phyloP scores from a whole-genome alignment of 2,888 invertebrate species.

The Beris morrisii region DNA sequence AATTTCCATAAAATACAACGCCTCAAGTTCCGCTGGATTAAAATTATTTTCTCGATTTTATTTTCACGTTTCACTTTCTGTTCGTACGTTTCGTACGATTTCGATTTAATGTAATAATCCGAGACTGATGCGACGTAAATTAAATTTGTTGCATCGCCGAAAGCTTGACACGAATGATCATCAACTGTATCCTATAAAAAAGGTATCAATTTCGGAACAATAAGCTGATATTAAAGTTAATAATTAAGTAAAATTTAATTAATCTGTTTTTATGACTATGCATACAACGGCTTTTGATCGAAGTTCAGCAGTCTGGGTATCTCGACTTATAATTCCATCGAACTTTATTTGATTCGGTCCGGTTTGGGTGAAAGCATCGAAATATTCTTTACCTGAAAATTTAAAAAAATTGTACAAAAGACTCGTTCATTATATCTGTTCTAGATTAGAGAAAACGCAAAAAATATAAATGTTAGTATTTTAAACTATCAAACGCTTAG shows the following conservation, averaged over 20 bases:
- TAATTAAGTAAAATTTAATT: neutral
- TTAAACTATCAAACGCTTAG: too few species aligned
- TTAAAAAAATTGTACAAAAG: constrained; percentile 9
- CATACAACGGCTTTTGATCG: constrained; percentile 54
- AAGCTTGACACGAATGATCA: constrained; percentile 52
- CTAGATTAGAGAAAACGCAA: too few species aligned
- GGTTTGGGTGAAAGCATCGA: constrained; percentile 84
- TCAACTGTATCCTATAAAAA: constrained; percentile 48
- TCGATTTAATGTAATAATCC: constrained; percentile 64
- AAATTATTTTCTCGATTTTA: constrained; percentile 60
- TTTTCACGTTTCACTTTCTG: constrained; percentile 63
- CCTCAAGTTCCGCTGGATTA: constrained; percentile 65
- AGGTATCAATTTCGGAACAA: constrained; percentile 5
- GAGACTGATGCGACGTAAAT: constrained; percentile 61
- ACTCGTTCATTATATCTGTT: too few species aligned
- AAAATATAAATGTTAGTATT: too few species aligned
- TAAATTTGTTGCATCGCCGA: constrained; percentile 50
- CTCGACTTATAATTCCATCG: constrained; percentile 53
- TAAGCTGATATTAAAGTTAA: neutral
- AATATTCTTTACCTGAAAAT: constrained; percentile 64
- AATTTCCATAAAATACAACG: constrained; percentile 55
- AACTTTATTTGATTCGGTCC: constrained; percentile 52
- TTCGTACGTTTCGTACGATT: constrained; percentile 68
- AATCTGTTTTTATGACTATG: neutral
- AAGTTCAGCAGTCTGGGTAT: constrained; percentile 65